Evolutionary conservation across 2,797 vertebrate species (phyloP), one percentile per base, ranked within the genome.

Genomic region (Gadopsis bispinosus): DNA sequence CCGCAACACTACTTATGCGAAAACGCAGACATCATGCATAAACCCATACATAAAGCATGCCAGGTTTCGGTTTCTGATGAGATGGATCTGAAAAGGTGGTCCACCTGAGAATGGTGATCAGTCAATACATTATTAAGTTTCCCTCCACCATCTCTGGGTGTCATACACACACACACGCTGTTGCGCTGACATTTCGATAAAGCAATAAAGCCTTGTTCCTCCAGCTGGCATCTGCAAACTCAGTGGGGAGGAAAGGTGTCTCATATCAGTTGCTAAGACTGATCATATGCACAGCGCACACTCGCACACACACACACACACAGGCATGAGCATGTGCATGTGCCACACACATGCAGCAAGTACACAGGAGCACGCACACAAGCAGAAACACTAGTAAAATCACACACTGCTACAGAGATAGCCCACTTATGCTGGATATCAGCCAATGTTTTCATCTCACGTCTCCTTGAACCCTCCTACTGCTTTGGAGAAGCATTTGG

Each of bases 171-270:
- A 75, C 29, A 61, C 59, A 79, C 3, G 59, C 84, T 89, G 87
- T 80, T n/a, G 88, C 53, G 3, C 64, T 93, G 93, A 91, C 91
- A 92, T 92, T 94, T 93, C 79, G 51, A 86, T 86, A 82, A 89
- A 87, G 86, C 85, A 92, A 89, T 91, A 90, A 93, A 88, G 73
- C 60, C 74, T 79, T 89, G 89, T 89, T 90, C 78, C 81, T 91
- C 79, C 87, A 92, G 88, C 90, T 93, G 92, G 86, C 88, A 90
- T 91, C 89, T 92, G 89, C 88, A 89, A 85, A 88, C 85, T 82
- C 90, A 75, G 91, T 86, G 83, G 89, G 90, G 87, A 90, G 80
- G 69, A 77, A 69, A 90, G 76, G 80, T 83, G 87, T 88, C 88
- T 87, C 75, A 78, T 87, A 86, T 89, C 81, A 79, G 75, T 79